Evolutionary conservation across 2,888 invertebrate species (phyloP), one percentile per base, ranked within the genome.

Genomic region (Trichopria drosophilae): DNA sequence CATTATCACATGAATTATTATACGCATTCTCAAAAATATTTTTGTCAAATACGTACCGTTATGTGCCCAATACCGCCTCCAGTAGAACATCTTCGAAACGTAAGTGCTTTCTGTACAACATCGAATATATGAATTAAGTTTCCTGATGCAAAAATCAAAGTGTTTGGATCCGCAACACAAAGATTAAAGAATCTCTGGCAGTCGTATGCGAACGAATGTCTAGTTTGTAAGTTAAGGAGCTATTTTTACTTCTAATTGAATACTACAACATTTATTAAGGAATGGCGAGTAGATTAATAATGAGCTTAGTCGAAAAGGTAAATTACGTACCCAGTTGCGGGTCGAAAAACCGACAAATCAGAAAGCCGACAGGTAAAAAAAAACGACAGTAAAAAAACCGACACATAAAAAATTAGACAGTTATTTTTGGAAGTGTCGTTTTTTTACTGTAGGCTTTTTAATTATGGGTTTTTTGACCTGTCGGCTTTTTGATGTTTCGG

Each of bases 151-250:
- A 88, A 94, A 50, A 89, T 80, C 2, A 93, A 72, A 0, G 86
- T 87, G 9, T 85, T 76, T 3, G 84, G 81, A 69, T 92, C 90
- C 32, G 88, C 81, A 4, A 88, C 81, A 55, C 87, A 85, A 32
- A 95, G 73, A 71, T 95, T 95, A 68, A 86, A 90, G 51, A 85
- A 81, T 63, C 85, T 87, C 59, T 82, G 84, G 68, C 91, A 90
- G 70, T 93, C 86, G 71, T 92, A 95, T 6, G 92, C 92, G 72
- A 86, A 93, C 0, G 93, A 93, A 76, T 89, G 80, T 68, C 92
- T 93, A 58, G 16, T 20, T 40, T 22, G 22, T 55, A 53, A 48
- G 58, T 36, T 39, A 32, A 22, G 28, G 36, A 51, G 31, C 2
- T 19, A 15, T 35, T 28, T 10, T 47, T 24, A 12, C 6, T 29